Conservation (phyloP, 2,797 vertebrate genomes). For the Cephalopachus bancanus region DNA sequence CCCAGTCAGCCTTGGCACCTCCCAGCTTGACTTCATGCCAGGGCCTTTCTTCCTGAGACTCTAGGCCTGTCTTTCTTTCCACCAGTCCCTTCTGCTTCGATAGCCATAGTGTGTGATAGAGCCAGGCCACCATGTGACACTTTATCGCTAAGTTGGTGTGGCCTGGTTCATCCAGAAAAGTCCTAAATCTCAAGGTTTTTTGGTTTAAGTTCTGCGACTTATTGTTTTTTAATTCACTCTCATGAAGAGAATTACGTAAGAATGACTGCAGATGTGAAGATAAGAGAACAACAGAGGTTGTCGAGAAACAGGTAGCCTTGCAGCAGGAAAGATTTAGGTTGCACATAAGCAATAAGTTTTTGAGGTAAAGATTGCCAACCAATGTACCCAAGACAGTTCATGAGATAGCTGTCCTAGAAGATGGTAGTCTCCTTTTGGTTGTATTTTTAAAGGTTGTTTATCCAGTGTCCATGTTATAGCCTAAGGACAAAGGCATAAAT, state of each 20-base stretch:
- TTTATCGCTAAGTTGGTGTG: conserved; percentile 11
- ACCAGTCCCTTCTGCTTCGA: neutral
- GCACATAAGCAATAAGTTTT: neutral
- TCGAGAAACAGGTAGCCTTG: conserved; percentile 48
- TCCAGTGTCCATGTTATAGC: conserved; percentile 5
- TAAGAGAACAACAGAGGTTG: neutral
- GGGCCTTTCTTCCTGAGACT: conserved; percentile 17
- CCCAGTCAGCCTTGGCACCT: neutral
- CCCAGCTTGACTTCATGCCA: conserved; percentile 5
- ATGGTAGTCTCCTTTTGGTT: conserved; percentile 35
- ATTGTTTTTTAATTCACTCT: conserved; percentile 58
- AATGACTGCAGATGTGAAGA: neutral
- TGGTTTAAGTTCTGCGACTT: conserved; percentile 5
- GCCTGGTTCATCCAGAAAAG: neutral
- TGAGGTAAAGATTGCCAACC: neutral
- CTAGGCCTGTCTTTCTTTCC: neutral
- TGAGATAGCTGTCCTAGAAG: conserved; percentile 34
- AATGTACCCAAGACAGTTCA: conserved; percentile 12
- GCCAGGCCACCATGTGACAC: neutral
- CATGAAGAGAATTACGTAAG: conserved; percentile 37
- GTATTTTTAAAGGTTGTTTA: conserved; percentile 47
- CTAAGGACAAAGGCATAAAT: neutral
- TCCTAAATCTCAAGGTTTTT: conserved; percentile 28
- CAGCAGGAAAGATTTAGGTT: neutral
- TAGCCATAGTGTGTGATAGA: neutral